Conservation (phyloP, 2,113 vertebrate genomes). For the Athene cunicularia region DNA sequence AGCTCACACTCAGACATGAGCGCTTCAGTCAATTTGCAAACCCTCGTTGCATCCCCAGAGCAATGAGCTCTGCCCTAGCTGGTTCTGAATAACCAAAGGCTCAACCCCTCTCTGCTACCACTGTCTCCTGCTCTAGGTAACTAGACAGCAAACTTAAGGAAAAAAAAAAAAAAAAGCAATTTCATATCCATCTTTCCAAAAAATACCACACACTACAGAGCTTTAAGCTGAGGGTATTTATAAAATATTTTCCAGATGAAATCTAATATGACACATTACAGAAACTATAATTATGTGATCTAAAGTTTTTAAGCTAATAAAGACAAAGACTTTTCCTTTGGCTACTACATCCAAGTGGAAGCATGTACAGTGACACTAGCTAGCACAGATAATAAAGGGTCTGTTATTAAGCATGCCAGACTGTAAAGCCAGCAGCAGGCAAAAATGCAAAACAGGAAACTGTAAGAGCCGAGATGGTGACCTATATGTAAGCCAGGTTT, state of each 20-base stretch:
- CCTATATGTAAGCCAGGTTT: neutral
- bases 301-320: conserved; percentile 4
- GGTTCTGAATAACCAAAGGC: neutral
- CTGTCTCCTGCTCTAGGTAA: neutral
- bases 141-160: neutral
- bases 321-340: conserved; percentile 18
- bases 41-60: neutral
- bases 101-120: neutral
- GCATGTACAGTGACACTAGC: conserved; percentile 22
- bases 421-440: neutral
- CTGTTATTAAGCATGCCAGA: conserved; percentile 23
- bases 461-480: neutral
- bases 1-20: neutral
- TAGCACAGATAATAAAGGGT: conserved; percentile 16
- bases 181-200: neutral
- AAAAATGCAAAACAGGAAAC: conserved; percentile 34
- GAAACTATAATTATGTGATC: neutral
- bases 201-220: neutral
- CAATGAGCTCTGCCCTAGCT: neutral
- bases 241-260: neutral
- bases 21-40: neutral
- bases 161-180: neutral
- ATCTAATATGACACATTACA: neutral
- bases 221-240: neutral
- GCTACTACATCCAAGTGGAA: conserved; percentile 19